Conservation (phyloP, 2,797 vertebrate genomes). For the Chelonia mydas region DNA sequence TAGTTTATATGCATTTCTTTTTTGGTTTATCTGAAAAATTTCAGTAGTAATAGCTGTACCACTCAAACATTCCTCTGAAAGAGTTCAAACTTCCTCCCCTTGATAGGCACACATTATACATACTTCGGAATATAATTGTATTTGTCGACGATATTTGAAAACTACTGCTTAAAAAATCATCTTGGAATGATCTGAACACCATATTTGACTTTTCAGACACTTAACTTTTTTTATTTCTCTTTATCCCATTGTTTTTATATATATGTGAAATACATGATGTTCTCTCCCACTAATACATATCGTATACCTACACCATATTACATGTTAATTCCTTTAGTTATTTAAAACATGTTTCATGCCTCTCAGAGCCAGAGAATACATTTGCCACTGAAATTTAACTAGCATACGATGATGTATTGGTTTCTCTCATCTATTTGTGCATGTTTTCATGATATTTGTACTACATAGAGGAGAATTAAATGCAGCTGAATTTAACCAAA, state of each 20-base stretch:
- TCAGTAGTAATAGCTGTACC: neutral
- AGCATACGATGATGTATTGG: conserved; percentile 45
- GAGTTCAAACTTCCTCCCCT: neutral
- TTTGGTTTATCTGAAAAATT: neutral
- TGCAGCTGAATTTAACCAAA: conserved; percentile 53
- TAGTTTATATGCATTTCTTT: neutral
- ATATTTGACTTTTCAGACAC: neutral
- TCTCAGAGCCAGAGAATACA: conserved; percentile 46
- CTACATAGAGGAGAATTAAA: conserved; percentile 45
- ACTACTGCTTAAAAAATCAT: neutral
- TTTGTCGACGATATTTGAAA: neutral
- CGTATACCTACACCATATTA: neutral
- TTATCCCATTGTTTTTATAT: neutral
- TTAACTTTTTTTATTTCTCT: neutral
- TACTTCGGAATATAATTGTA: neutral
- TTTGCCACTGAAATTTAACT: conserved; percentile 52
- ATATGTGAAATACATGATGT: neutral
- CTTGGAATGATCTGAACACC: conserved; percentile 11
- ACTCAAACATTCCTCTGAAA: neutral
- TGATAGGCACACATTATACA: neutral
- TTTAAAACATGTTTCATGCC: conserved; percentile 33
- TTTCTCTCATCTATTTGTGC: conserved; percentile 46
- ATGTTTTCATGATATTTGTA: conserved; percentile 53
- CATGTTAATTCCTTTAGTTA: conserved; percentile 52
- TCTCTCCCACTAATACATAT: neutral